phyloP scores from a whole-genome alignment of 2,797 vertebrate genomes.

The Syngnathus acus region DNA sequence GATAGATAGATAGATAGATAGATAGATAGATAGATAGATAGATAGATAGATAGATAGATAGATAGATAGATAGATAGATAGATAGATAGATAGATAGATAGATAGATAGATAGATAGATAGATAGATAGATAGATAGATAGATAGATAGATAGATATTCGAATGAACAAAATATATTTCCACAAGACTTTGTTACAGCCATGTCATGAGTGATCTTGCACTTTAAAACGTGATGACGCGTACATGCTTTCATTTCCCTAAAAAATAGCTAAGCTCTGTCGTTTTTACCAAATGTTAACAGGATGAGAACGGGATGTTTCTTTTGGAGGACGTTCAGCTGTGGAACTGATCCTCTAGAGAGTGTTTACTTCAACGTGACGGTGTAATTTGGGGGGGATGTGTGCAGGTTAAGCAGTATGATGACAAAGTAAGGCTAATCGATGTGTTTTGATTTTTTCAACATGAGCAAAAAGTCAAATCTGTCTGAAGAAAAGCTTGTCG shows the following conservation, averaged over 20 bases:
- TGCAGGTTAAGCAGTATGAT: not conserved
- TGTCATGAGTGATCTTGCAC: not conserved
- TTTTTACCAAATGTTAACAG: conserved; percentile 4
- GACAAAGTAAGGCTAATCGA: not conserved
- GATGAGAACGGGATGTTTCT: conserved; percentile 6
- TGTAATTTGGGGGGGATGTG: not conserved
- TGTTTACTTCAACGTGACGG: conserved; percentile 3
- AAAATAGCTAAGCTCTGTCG: not conserved
- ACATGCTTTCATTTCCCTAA: not conserved
- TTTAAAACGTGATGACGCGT: not conserved
- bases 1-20: not conserved
- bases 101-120: not conserved
- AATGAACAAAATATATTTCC: not conserved
- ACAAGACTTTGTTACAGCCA: not conserved
- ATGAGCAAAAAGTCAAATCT: not conserved
- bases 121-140: not conserved
- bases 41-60: not conserved
- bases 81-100: not conserved
- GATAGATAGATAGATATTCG: not conserved
- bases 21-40: not conserved
- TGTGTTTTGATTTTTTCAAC: not conserved
- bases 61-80: not conserved
- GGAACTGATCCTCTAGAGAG: not conserved
- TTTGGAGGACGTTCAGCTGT: not conserved
- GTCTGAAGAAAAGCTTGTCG: not conserved